A percentile compares a stretch with the other conserved stretches of the same genome.
Evolutionary conservation across 2,888 invertebrate species (phyloP).

Genomic region (Latrodectus hesperus): DNA sequence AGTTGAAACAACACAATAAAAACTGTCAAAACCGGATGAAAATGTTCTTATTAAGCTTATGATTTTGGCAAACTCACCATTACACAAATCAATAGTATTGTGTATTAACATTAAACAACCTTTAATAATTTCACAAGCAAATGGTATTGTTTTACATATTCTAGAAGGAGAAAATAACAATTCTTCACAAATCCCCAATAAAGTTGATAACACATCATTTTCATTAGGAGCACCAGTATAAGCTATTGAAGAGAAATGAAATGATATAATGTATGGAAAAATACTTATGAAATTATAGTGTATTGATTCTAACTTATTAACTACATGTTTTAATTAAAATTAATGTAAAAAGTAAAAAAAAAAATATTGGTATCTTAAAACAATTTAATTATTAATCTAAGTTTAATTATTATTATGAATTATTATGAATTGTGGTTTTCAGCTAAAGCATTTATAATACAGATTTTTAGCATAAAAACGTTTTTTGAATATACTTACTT

Average conservation of each 20-base stretch:
- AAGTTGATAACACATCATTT: slow-evolving; percentile 52
- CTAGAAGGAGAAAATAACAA: background rate
- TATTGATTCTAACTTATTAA: background rate
- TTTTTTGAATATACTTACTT: too few relatives aligned
- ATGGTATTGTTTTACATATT: background rate
- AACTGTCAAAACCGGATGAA: slow-evolving; percentile 15
- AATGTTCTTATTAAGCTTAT: slow-evolving; percentile 48
- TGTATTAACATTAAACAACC: slow-evolving; percentile 51
- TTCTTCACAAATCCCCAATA: slow-evolving; percentile 44
- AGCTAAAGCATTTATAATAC: too few relatives aligned
- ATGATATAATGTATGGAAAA: background rate
- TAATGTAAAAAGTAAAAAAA: background rate
- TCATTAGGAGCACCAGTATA: slow-evolving; percentile 51
- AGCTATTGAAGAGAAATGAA: slow-evolving; percentile 24
- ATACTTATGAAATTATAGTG: background rate
- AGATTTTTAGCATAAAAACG: too few relatives aligned
- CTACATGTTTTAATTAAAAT: background rate
- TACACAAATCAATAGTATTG: slow-evolving; percentile 36
- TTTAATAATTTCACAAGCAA: slow-evolving; percentile 45
- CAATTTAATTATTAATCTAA: background rate
- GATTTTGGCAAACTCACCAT: slow-evolving; percentile 49
- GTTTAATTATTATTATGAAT: background rate
- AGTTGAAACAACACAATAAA: slow-evolving; percentile 26
- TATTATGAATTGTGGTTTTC: background rate
- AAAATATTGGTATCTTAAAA: background rate